Evolutionary conservation across 1,140 invertebrate genomes (phyloP), one percentile per base, ranked within the genome.

Genomic region (Cherax quadricarinatus): DNA sequence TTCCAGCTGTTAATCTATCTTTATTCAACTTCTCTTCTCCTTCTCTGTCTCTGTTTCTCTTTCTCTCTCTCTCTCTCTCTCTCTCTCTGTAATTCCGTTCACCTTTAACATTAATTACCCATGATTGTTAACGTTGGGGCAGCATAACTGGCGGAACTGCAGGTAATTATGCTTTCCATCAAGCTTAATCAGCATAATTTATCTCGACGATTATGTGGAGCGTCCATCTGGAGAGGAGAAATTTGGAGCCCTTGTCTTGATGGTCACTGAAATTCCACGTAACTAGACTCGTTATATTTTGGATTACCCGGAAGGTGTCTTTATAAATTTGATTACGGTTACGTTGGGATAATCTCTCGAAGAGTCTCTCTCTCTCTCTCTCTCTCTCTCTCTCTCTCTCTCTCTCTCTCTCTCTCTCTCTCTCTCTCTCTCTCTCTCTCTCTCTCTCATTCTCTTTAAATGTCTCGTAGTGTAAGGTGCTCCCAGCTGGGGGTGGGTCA

Each of bases 21-120:
- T 41, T 41, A 41, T 2, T 41, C 30, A 41, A 41, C 2, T 41
- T 41, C 30, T 41, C 30, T 41, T 84, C 9, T 30, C 57, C 21
- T 51, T 82, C 80, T 18, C 62, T 18, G 14, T 66, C 62, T 66
- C 62, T 41, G 30, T 41, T 2, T 84, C 57, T 84, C 57, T 62
- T 57, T 84, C 82, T 84, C 57, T 62, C 82, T 84, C 82, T 84
- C n/a, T 62, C 82, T 84, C 82, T 84, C 82, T 84, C 57, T 84
- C 82, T 82, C 82, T 84, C 82, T 84, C 82, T 75, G 4, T 75
- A 24, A 24, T 30, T 9, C 70, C 30, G 70, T 12, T 24, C 70
- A 30, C 70, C 24, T 75, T 75, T 75, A 75, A 75, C 24, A 75
- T 75, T 75, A 24, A 75, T 75, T n/a, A 75, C n/a, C n/a, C 70